Evolutionary conservation across 2,113 vertebrate genomes (phyloP).

Genomic region (Cettia cetti): DNA sequence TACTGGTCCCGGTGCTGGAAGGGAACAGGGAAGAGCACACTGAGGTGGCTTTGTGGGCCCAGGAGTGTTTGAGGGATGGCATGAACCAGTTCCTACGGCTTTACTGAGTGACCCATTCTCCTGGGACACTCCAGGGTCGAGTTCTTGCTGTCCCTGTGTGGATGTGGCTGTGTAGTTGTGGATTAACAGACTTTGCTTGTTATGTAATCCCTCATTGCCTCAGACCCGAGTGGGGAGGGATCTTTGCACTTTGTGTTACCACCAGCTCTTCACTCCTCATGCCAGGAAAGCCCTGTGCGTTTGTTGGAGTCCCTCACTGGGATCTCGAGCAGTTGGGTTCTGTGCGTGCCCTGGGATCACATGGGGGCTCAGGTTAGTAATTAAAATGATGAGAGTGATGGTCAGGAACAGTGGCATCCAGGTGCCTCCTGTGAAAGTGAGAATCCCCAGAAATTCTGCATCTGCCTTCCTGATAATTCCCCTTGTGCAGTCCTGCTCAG

Average conservation of each 20-base stretch:
- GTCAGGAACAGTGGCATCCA: not conserved
- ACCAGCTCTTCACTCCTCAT: accelerated
- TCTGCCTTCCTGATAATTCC: not conserved
- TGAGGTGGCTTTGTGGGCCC: not conserved
- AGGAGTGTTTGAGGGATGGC: not conserved
- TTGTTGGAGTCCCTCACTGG: not conserved
- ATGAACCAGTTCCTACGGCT: not conserved
- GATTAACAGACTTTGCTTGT: not conserved
- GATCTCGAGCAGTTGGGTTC: accelerated
- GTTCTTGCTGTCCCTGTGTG: not conserved
- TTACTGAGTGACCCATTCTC: not conserved
- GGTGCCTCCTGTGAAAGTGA: not conserved
- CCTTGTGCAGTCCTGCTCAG: not conserved
- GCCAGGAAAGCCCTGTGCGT: not conserved
- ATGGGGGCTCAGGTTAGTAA: not conserved
- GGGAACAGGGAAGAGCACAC: not conserved
- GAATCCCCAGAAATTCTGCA: not conserved
- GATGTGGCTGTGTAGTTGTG: not conserved
- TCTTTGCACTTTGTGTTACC: not conserved
- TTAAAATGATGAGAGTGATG: not conserved
- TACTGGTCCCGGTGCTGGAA: not conserved
- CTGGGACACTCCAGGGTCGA: not conserved
- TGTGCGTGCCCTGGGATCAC: accelerated
- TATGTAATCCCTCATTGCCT: not conserved
- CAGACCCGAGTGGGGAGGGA: not conserved